Evolutionary conservation across 2,888 invertebrate genomes (phyloP), one percentile per base, ranked within the genome.

Genomic region (Embidobia sp.): DNA sequence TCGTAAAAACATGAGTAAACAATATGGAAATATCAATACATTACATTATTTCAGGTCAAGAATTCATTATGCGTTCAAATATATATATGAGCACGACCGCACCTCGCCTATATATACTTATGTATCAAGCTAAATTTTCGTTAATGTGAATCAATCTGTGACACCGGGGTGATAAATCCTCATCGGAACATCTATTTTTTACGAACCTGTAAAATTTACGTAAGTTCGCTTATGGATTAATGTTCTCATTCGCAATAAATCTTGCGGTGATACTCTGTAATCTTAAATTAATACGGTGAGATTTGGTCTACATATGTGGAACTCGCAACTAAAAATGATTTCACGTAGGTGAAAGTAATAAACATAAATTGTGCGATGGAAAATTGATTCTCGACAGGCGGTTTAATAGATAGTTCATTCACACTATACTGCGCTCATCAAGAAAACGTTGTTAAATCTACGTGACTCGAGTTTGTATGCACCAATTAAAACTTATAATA

Each of bases 341-440:
- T 70, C 57, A 51, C 49, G 59, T 59, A 46, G 37, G 72, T 72
- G 72, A 72, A 72, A 63, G 72, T 72, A 44, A 55, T 72, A 63
- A 48, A 48, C 63, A 63, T 63, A 72, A 72, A 72, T 72, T 63
- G 37, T 55, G 63, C 40, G 27, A 48, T 10, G 48, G 22, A 55
- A 55, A 63, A 72, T 72, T 55, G 46, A 63, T 72, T 72, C 29
- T 18, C 22, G 49, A 61, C 59, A 59, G 26, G 51, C 35, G 22
- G 22, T 70, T 49, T 59, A 59, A 61, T 70, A 8, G 51, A 51
- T 61, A 70, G 69, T 61, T 70, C 51, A 70, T 61, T 70, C 33
- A 35, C 51, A 35, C n/a, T 70, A 70, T 42, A 51, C n/a, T n/a
- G n/a, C n/a, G n/a, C n/a, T 70, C 35, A 51, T 61, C 69, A 51